These are phyloP conservation scores for Oreonectes daqikongensis DNA, from an alignment of 2,797 vertebrate species.

Conservation along the genomic window DNA sequence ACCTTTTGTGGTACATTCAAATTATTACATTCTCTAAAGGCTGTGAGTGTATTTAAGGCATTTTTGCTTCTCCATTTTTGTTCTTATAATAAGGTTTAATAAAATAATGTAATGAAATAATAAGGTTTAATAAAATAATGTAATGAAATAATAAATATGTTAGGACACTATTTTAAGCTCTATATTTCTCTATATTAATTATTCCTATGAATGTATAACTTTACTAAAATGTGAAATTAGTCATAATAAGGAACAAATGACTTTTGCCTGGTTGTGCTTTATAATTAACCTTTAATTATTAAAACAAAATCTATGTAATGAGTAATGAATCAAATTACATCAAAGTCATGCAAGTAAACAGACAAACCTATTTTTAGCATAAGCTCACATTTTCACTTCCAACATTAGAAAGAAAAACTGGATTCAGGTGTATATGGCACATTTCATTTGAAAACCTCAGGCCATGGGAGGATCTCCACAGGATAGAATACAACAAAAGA, in stretches of 20 bases:
- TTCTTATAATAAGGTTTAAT: no score
- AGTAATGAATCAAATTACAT: background rate
- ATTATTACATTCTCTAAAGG: background rate
- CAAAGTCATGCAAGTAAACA: background rate
- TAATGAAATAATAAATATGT: no score
- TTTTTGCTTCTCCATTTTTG: no score
- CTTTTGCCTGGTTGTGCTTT: no score
- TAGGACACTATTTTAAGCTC: no score
- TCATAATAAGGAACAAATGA: no score
- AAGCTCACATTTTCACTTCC: conserved; percentile 30
- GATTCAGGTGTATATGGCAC: background rate
- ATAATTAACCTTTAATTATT: background rate
- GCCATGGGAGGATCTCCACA: conserved; percentile 41
- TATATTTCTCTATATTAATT: no score
- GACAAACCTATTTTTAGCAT: background rate
- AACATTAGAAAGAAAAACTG: conserved; percentile 14
- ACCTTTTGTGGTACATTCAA: background rate
- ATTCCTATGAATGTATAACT: no score
- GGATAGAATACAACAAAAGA: conserved; percentile 43
- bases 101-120: no score
- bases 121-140: no score
- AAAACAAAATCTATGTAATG: background rate
- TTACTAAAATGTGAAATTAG: no score
- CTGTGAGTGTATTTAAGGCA: background rate
- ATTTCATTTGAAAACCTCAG: conserved; percentile 28